Evolutionary conservation across 92 coral and sea anemone species (phyloP).

Genomic region (Blastomussa wellsi): DNA sequence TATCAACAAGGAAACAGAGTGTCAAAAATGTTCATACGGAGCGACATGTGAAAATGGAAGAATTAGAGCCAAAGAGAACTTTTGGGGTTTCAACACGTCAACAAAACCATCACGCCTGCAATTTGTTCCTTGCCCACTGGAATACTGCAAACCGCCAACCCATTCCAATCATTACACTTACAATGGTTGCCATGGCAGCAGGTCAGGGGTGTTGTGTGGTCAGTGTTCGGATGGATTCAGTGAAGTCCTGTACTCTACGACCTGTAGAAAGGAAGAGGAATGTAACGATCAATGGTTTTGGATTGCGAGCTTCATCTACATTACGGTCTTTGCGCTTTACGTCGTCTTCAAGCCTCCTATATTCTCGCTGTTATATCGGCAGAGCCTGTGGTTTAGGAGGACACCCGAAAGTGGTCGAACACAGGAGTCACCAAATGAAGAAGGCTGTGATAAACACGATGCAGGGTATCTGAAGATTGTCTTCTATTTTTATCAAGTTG

Average conservation of each 20-base stretch:
- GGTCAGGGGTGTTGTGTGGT: slow-evolving; percentile 66
- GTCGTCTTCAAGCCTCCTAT: slow-evolving; percentile 53
- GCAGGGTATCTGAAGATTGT: slow-evolving; percentile 21
- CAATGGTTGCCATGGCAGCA: slow-evolving; percentile 61
- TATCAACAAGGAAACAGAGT: not conserved
- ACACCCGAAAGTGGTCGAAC: not conserved
- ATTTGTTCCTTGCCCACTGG: slow-evolving; percentile 54
- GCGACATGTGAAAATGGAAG: slow-evolving; percentile 28
- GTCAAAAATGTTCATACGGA: slow-evolving; percentile 41
- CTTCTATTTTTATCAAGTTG: slow-evolving; percentile 32
- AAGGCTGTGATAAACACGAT: not conserved
- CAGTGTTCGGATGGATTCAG: slow-evolving; percentile 47
- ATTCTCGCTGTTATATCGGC: slow-evolving; percentile 17
- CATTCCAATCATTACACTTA: not conserved
- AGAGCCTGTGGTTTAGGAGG: slow-evolving; percentile 28
- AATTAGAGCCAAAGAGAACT: slow-evolving; percentile 45
- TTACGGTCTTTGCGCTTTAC: slow-evolving; percentile 37
- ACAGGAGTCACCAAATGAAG: not conserved
- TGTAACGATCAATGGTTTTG: slow-evolving; percentile 64
- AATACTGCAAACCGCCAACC: slow-evolving; percentile 35
- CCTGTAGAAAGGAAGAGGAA: slow-evolving; percentile 26
- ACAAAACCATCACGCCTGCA: slow-evolving; percentile 9
- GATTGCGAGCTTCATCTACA: slow-evolving; percentile 15
- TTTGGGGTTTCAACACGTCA: slow-evolving; percentile 47
- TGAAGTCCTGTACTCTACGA: slow-evolving; percentile 47